Conservation (phyloP, 2,113 vertebrate genomes). For the Delphinapterus leucas region DNA sequence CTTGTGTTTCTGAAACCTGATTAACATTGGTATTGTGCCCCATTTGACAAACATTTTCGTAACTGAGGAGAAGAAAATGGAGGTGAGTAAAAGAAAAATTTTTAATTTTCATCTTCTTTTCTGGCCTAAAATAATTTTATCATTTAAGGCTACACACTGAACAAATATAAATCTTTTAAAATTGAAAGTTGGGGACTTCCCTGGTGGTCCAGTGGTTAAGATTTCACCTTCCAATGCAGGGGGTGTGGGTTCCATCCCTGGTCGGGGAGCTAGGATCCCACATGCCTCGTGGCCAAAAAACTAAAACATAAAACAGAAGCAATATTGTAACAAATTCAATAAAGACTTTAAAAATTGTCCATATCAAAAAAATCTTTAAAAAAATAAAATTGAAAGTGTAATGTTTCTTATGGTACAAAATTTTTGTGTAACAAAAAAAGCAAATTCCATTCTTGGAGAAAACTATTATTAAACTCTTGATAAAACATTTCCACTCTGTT, state of each 20-base stretch:
- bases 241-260: no score
- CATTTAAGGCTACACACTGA: neutral
- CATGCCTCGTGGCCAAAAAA: no score
- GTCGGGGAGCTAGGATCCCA: no score
- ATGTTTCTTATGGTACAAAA: neutral
- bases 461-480: neutral
- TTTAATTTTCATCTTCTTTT: neutral
- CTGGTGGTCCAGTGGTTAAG: no score
- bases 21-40: neutral
- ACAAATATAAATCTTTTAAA: neutral
- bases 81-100: neutral
- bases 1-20: neutral
- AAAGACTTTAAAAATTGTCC: no score
- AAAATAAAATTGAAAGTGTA: conserved; percentile 5
- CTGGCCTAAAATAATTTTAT: neutral
- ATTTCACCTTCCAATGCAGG: no score
- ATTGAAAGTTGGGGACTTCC: neutral
- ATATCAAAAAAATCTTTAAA: no score
- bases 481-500: neutral
- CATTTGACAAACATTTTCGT: neutral
- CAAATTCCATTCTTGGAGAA: neutral
- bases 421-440: neutral
- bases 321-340: no score
- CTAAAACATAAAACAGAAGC: no score
- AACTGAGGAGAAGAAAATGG: neutral